phyloP scores from a whole-genome alignment of 1,140 invertebrate genomes.

The Papilio helenus region DNA sequence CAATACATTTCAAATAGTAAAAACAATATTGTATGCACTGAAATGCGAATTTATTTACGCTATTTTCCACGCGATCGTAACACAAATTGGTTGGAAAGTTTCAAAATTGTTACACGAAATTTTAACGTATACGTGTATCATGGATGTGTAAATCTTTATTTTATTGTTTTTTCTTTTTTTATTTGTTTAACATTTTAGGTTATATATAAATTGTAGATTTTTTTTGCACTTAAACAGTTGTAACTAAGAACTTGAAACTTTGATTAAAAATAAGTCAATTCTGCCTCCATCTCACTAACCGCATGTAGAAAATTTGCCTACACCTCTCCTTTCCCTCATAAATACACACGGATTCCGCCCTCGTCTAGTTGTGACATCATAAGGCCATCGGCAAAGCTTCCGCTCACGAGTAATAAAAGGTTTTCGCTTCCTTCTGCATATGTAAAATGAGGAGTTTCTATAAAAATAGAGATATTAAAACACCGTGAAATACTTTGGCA shows the following conservation, averaged over 20 bases:
- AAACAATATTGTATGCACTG: not conserved
- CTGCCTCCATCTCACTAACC: not conserved
- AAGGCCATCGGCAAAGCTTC: no score
- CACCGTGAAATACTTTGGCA: not conserved
- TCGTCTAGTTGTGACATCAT: no score
- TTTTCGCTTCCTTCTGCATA: not conserved
- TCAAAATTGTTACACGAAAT: not conserved
- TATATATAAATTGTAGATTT: not conserved
- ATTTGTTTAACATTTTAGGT: not conserved
- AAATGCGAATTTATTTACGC: constrained; percentile 7
- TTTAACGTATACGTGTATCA: not conserved
- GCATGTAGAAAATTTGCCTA: no score
- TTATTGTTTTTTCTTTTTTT: not conserved
- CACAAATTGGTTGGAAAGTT: not conserved
- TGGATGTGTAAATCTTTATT: not conserved
- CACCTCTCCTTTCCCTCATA: no score
- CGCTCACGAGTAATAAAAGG: no score
- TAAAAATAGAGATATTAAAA: not conserved
- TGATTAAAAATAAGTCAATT: not conserved
- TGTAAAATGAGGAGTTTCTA: not conserved
- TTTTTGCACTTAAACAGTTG: not conserved
- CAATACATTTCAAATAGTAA: constrained; percentile 19
- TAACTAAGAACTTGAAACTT: not conserved
- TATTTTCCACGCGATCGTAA: not conserved
- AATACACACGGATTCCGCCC: no score